Evolutionary conservation across 2,113 vertebrate genomes (phyloP), one percentile per base, ranked within the genome.

Genomic region (Pyrgilauda ruficollis): DNA sequence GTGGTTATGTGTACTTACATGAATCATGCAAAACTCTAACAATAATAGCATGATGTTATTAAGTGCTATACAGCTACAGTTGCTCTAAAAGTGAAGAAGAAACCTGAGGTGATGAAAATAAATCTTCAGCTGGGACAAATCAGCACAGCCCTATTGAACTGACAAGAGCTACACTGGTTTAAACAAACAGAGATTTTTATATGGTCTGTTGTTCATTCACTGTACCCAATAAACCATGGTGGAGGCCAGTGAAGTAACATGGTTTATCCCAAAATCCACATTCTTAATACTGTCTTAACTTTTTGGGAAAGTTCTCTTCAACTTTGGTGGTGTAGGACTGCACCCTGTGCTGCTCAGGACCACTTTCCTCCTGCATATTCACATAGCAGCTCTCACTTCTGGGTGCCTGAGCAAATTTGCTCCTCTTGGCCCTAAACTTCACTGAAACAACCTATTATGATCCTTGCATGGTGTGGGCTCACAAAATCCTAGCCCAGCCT

Each of bases 11-110:
- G 87, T 37, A 35, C 62, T 91, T 89, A 84, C n/a, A 68, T 68
- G 85, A 93, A 92, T 94, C n/a, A 68, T 75, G 61, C 83, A 96
- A 94, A 90, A 91, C 63, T 87, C 75, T 26, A 80, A 35, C 37
- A 66, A 66, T 73, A 79, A 70, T 67, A 75, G 68, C 2, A 13
- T 24, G 41, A 59, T 90, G 72, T 90, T 88, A 77, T 70, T 86
- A 93, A 95, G 64, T 77, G 79, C 56, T 62, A 14, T 70, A 68
- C 33, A 53, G 62, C 56, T 56, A 90, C 61, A 81, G 44, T 33
- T 46, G 56, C 68, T 75, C 16, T 78, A 89, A 94, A 95, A 93
- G 27, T 0, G 7, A 85, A 77, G 77, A 82, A 88, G 78, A 91
- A 95, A 74, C 52, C 62, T 58, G 69, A 66, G 61, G 67, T 73